Percentiles rank a stretch among this genome's conserved stretches.
These are phyloP conservation scores for Aptenodytes forsteri DNA, from an alignment of 2,113 vertebrate genomes.

Conservation along the genomic window DNA sequence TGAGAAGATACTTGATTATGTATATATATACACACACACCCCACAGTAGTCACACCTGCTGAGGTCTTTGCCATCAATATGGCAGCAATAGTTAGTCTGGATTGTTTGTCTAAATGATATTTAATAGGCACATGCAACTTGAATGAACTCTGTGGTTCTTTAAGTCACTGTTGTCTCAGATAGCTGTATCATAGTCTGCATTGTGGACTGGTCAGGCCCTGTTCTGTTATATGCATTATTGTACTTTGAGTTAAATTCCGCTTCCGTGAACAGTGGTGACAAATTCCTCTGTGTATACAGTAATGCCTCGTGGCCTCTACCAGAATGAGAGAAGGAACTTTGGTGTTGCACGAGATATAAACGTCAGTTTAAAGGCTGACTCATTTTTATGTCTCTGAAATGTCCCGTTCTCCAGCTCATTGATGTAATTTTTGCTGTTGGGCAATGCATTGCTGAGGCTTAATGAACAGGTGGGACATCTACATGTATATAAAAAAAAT, in stretches of 20 bases:
- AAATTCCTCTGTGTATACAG: not conserved
- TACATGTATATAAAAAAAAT: not conserved
- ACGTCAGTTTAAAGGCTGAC: not conserved
- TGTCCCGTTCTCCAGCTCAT: not conserved
- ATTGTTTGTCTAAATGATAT: not conserved
- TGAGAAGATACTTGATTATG: too few relatives aligned
- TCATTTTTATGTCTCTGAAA: not conserved
- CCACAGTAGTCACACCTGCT: too few relatives aligned
- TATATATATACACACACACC: too few relatives aligned
- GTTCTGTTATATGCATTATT: rapidly evolving
- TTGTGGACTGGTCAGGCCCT: not conserved
- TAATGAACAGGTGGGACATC: not conserved
- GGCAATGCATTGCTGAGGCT: not conserved
- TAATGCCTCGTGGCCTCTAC: not conserved
- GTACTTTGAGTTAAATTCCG: not conserved
- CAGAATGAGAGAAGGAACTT: not conserved
- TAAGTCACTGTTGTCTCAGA: rapidly evolving
- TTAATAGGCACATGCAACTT: not conserved
- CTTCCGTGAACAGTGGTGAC: not conserved
- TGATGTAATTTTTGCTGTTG: not conserved
- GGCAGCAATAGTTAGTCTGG: too few relatives aligned
- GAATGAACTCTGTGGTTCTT: not conserved
- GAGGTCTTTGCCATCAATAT: too few relatives aligned
- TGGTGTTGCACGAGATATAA: not conserved
- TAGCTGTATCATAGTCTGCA: not conserved